Percentiles rank a stretch among this genome's conserved stretches.
Conservation (phyloP, 2,888 invertebrate species). For the Pegoplata infirma region DNA sequence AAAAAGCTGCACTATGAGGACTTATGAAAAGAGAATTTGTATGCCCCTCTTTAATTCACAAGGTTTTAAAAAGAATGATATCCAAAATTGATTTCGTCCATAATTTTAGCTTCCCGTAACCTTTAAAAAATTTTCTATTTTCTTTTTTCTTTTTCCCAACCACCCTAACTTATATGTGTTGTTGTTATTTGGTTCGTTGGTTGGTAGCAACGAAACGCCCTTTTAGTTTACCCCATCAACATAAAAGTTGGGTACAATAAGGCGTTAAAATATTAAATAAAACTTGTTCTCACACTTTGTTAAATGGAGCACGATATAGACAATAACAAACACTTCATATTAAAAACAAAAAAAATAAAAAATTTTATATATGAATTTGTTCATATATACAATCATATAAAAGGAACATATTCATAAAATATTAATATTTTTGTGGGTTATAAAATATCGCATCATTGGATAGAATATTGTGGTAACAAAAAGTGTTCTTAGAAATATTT, state of each 20-base stretch:
- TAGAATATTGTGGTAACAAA: background rate
- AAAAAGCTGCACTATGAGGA: too few species aligned
- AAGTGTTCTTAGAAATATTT: too few species aligned
- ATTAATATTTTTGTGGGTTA: background rate
- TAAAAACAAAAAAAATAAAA: too few species aligned
- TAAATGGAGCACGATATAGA: slow-evolving; percentile 59
- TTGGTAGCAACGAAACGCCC: slow-evolving; percentile 36
- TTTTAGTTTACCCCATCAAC: slow-evolving; percentile 17
- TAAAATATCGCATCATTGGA: background rate
- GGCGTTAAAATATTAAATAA: slow-evolving; percentile 61
- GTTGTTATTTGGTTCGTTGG: slow-evolving; percentile 27
- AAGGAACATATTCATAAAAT: background rate
- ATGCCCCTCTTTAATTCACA: too few species aligned
- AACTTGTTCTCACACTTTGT: slow-evolving; percentile 58
- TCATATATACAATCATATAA: background rate
- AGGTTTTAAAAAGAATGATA: too few species aligned
- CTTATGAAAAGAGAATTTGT: too few species aligned
- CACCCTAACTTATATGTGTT: slow-evolving; percentile 18
- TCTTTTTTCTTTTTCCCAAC: too few species aligned
- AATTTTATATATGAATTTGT: background rate
- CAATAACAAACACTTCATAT: slow-evolving; percentile 59
- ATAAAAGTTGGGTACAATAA: slow-evolving; percentile 47
- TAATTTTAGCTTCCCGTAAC: too few species aligned
- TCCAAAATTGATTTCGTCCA: too few species aligned
- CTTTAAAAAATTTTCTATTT: too few species aligned